Conservation (phyloP, 2,888 invertebrate genomes). For the Sialis lutaria region DNA sequence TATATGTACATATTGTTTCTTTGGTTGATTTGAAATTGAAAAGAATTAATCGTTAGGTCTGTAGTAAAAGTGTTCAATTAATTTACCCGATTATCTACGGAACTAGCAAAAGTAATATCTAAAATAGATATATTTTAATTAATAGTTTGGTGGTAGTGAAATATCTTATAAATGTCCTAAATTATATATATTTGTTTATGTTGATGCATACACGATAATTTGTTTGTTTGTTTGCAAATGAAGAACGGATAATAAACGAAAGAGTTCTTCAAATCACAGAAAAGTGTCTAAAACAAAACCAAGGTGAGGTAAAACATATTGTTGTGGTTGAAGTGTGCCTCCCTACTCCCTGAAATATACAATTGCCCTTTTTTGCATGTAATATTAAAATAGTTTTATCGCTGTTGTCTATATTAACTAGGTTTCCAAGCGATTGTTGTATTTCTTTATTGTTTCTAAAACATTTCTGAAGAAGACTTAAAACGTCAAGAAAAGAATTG, state of each 20-base stretch:
- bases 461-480: no score
- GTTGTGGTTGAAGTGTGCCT: neutral
- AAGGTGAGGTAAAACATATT: conserved; percentile 1
- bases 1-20: no score
- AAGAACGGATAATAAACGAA: conserved; percentile 4
- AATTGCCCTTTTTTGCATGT: neutral
- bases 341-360: neutral
- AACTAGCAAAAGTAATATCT: no score
- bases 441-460: no score
- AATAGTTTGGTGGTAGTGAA: no score
- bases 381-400: neutral
- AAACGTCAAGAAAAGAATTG: no score
- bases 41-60: no score
- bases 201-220: neutral
- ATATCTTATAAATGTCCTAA: no score
- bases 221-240: neutral
- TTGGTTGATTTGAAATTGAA: no score
- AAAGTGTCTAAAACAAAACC: conserved; percentile 2
- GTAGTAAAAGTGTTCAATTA: no score
- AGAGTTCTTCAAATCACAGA: conserved; percentile 1
- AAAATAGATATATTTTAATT: no score
- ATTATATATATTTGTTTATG: neutral
- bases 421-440: neutral
- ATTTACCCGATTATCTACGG: no score
- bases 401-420: neutral